Conservation (phyloP, 2,113 vertebrate genomes). For the Phalacrocorax carbo region DNA sequence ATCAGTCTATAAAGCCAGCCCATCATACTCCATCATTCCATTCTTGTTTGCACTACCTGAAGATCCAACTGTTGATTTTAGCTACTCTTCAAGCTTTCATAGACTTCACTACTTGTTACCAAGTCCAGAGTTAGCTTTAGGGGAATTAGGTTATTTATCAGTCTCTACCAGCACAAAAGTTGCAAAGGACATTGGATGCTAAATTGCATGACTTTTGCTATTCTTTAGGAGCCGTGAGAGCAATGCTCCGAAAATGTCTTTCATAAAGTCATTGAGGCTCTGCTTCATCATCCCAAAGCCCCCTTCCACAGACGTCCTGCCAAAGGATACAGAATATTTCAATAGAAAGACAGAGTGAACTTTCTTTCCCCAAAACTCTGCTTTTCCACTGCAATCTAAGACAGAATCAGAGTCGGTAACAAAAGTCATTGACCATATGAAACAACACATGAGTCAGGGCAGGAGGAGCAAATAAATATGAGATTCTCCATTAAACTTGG, state of each 20-base stretch:
- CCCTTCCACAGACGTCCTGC: background rate
- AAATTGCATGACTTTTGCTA: background rate
- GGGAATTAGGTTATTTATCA: background rate
- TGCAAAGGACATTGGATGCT: background rate
- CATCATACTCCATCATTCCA: background rate
- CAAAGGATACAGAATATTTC: background rate
- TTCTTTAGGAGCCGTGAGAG: background rate
- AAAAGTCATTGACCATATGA: background rate
- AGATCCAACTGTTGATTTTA: slow-evolving; percentile 12
- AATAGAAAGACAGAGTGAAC: background rate
- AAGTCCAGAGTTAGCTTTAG: background rate
- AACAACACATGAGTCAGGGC: background rate
- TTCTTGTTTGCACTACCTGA: background rate
- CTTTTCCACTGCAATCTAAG: background rate
- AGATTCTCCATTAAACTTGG: background rate
- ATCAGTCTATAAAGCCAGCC: background rate
- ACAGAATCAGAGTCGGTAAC: background rate
- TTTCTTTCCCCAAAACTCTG: background rate
- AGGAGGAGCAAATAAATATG: background rate
- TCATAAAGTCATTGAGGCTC: background rate
- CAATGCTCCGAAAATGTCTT: background rate
- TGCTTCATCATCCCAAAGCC: background rate
- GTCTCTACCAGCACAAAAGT: background rate
- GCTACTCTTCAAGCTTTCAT: background rate
- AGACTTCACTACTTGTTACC: background rate